Conservation (phyloP, 2,797 vertebrate genomes). For the Psittacula derbiana region DNA sequence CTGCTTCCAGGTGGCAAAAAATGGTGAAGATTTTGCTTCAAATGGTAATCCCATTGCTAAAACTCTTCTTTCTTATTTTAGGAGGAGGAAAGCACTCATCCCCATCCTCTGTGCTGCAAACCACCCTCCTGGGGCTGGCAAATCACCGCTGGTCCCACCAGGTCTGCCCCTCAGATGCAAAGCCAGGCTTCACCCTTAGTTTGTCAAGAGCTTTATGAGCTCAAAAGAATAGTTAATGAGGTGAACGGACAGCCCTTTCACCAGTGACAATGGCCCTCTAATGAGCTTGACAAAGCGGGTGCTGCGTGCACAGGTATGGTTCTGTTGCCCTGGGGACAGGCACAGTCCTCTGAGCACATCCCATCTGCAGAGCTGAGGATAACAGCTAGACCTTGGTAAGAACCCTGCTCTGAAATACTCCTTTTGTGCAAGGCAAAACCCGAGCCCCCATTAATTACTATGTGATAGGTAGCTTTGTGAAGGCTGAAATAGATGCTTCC, state of each 20-base stretch:
- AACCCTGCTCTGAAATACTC: accelerated
- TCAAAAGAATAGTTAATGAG: constrained; percentile 14
- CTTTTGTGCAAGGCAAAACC: neutral
- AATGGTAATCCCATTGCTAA: neutral
- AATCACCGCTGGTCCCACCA: neutral
- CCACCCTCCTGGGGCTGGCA: neutral
- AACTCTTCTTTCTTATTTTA: neutral
- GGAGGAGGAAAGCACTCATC: neutral
- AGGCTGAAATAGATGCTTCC: neutral
- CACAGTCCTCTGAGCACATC: accelerated
- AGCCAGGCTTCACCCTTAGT: neutral
- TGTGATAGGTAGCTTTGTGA: neutral
- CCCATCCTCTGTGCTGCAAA: neutral
- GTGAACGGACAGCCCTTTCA: neutral
- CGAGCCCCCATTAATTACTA: neutral
- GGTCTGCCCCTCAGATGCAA: neutral
- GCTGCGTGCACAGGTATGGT: neutral
- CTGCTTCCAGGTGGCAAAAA: neutral
- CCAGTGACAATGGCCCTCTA: neutral
- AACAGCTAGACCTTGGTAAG: neutral
- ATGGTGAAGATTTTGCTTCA: neutral
- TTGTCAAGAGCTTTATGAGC: neutral
- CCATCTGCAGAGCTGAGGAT: neutral
- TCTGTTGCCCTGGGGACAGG: neutral
- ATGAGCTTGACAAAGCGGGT: neutral